Percentiles rank a stretch among this genome's conserved stretches.
Conservation (phyloP, 1,140 invertebrate genomes). For the Hylaeus volcanicus region DNA sequence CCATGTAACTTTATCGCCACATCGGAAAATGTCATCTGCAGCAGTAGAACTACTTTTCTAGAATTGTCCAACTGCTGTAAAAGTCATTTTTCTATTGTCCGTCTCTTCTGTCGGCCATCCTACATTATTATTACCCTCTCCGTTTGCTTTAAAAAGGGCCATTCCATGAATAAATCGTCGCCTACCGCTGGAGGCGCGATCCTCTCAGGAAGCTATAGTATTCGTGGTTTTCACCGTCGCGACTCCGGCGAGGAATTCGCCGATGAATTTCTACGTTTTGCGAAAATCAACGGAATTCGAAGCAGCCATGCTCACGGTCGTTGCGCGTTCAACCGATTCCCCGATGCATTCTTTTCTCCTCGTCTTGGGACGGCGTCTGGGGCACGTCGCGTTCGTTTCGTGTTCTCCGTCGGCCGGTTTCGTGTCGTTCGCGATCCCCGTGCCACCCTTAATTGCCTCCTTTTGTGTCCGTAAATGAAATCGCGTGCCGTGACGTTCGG, state of each 20-base stretch:
- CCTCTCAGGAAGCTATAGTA: no score
- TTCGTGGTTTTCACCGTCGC: no score
- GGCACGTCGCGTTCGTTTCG: neutral
- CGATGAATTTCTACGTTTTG: neutral
- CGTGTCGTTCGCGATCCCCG: neutral
- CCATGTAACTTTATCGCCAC: no score
- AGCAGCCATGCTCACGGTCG: neutral
- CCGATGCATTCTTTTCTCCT: neutral
- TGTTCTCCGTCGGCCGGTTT: neutral
- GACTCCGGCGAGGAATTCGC: neutral
- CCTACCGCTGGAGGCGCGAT: no score
- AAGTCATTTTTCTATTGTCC: no score
- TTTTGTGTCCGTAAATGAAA: slow-evolving; percentile 58
- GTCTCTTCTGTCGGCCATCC: no score
- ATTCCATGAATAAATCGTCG: no score
- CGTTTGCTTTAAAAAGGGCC: no score
- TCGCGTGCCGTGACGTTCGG: slow-evolving; percentile 27
- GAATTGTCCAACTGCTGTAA: no score
- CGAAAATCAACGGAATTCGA: neutral
- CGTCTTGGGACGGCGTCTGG: neutral
- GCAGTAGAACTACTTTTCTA: no score
- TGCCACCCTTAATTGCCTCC: slow-evolving; percentile 40
- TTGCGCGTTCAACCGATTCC: neutral
- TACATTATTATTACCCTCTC: no score
- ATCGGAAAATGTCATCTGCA: no score